phyloP scores from a whole-genome alignment of 2,888 invertebrate species.

The Cantharis rufa region DNA sequence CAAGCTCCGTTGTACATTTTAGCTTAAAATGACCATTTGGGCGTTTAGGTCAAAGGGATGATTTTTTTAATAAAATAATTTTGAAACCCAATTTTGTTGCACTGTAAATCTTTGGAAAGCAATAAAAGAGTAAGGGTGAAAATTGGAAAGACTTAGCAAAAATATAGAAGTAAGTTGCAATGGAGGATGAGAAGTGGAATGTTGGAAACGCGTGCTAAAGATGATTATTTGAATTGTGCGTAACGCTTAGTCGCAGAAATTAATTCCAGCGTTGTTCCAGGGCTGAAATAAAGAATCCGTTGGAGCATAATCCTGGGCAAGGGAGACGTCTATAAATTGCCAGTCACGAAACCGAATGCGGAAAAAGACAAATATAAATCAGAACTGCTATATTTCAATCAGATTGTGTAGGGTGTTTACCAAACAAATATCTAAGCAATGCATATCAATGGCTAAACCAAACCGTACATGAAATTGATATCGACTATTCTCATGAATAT shows the following conservation, averaged over 20 bases:
- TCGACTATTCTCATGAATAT: slow-evolving; percentile 43
- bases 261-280: slow-evolving; percentile 38
- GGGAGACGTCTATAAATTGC: slow-evolving; percentile 36
- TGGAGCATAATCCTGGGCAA: slow-evolving; percentile 35
- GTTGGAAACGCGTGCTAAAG: slow-evolving; percentile 29
- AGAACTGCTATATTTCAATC: slow-evolving; percentile 33
- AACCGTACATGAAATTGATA: slow-evolving; percentile 40
- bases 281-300: slow-evolving; percentile 38
- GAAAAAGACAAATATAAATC: slow-evolving; percentile 39
- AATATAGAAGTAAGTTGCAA: neutral
- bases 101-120: neutral
- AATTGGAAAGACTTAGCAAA: neutral
- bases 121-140: neutral
- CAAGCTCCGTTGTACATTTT: neutral
- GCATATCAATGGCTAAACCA: slow-evolving; percentile 38
- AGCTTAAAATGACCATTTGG: neutral
- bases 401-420: slow-evolving; percentile 36
- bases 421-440: slow-evolving; percentile 41
- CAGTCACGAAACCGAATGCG: slow-evolving; percentile 38
- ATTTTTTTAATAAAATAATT: neutral
- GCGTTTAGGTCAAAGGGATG: neutral
- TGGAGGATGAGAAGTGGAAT: slow-evolving; percentile 6
- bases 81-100: no score
- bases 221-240: slow-evolving; percentile 36
- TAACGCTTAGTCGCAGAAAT: slow-evolving; percentile 39